Base-by-base conservation (phyloP, 2,888 invertebrate genomes). In the Andricus quercusramuli region DNA sequence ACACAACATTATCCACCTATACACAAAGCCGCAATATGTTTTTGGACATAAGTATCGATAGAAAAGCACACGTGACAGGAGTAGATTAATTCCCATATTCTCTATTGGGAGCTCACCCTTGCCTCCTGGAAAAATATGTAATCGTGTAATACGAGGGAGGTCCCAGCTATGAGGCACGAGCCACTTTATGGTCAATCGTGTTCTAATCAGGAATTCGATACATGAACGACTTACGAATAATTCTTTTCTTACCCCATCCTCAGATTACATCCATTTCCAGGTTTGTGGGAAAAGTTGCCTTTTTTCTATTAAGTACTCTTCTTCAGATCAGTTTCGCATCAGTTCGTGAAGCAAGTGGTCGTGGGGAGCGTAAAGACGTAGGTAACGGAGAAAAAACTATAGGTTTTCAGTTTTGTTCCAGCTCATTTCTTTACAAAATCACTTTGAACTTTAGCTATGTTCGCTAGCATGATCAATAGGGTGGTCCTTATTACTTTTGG, bases 141-240 rank as follows among this genome's bases (percentile, higher is more conserved):
- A 74, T 37, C 74, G 74, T 29, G n/a, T 32, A 51, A 11, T 29
- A 15, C 29, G 56, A 56, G 74, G 56, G 15, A n/a, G 74, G 37
- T 3, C 29, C 1, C 11, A n/a, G 56, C 56, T 56, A n/a, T 32
- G n/a, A 32, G 56, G 32, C 51, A 74, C 32, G 56, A 74, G n/a
- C 56, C 56, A 74, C 37, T 37, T 74, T 74, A 11, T 51, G 51
- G 37, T 56, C 17, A 56, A 56, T 74, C n/a, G 20, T 56, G 74
- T 32, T 56, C 56, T 74, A 74, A 74, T 74, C 74, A 74, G 32
- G 56, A 74, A 74, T 74, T 74, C 74, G n/a, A 74, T 74, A 74
- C 74, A 51, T 74, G 37, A 56, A 32, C 25, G 56, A 74, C 56
- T 56, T 74, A 56, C 56, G 13, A 74, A 74, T 32, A 51, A 15